Conservation (phyloP, 92 coral and sea anemone genomes). For the Palythoa caribaeorum region DNA sequence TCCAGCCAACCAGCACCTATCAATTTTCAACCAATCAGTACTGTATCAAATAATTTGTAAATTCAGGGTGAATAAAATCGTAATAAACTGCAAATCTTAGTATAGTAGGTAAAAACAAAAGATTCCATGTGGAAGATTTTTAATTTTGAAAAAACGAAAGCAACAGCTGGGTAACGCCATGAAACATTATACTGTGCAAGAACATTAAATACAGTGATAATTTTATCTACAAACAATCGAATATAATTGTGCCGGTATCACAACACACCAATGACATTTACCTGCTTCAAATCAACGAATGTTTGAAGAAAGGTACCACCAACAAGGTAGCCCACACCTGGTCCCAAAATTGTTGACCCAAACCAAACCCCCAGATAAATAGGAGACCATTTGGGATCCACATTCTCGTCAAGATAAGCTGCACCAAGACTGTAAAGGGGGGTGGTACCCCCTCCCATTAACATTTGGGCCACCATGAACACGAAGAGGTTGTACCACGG, state of each 20-base stretch:
- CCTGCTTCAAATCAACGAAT: constrained; percentile 86
- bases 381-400: constrained; percentile 84
- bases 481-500: constrained; percentile 74
- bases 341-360: constrained; percentile 76
- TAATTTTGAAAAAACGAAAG: no score
- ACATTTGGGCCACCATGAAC: constrained; percentile 79
- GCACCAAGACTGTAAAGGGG: constrained; percentile 93
- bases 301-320: constrained; percentile 80
- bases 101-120: no score
- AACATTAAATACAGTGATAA: no score
- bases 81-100: no score
- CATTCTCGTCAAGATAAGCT: constrained; percentile 96
- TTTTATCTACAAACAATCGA: neutral
- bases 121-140: no score
- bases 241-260: neutral
- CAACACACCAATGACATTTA: neutral
- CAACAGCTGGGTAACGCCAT: no score
- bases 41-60: no score
- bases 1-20: no score
- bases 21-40: no score
- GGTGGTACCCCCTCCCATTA: constrained; percentile 95
- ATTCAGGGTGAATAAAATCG: no score
- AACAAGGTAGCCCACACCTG: constrained; percentile 86
- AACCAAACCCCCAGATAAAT: constrained; percentile 85
- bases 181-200: no score